Conservation (phyloP, 1,140 invertebrate genomes). For the Drosophila teissieri region DNA sequence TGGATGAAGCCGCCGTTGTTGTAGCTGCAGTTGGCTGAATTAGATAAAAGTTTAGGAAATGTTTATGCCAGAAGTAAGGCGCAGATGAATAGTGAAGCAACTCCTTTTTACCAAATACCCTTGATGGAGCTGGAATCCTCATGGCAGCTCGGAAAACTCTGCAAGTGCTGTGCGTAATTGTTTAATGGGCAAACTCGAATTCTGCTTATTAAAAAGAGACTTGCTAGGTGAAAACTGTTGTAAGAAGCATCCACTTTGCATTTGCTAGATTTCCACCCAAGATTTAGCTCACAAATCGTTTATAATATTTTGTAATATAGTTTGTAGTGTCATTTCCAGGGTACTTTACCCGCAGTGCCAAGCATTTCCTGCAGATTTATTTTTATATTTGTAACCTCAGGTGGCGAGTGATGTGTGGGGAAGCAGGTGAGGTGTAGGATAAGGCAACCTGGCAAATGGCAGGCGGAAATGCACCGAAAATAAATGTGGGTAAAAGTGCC, state of each 20-base stretch:
- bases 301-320: background rate
- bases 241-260: too few species aligned
- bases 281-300: background rate
- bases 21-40: slow-evolving; percentile 74
- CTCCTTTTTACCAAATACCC: slow-evolving; percentile 19
- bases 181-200: too few species aligned
- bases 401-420: background rate
- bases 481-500: slow-evolving; percentile 78
- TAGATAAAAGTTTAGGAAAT: slow-evolving; percentile 83
- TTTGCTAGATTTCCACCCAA: too few species aligned
- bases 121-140: background rate
- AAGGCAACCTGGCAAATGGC: slow-evolving; percentile 50
- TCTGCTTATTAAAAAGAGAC: too few species aligned
- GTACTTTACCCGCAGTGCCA: background rate
- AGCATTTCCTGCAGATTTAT: background rate
- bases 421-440: slow-evolving; percentile 1
- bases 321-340: background rate
- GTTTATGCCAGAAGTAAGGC: slow-evolving; percentile 74
- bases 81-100: slow-evolving; percentile 38
- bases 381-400: slow-evolving; percentile 8
- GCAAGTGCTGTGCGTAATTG: too few species aligned
- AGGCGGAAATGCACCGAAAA: slow-evolving; percentile 76
- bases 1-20: slow-evolving; percentile 45
- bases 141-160: too few species aligned
- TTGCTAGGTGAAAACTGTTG: too few species aligned